phyloP scores from a whole-genome alignment of 1,140 invertebrate species.

The Drosophila paulistorum region DNA sequence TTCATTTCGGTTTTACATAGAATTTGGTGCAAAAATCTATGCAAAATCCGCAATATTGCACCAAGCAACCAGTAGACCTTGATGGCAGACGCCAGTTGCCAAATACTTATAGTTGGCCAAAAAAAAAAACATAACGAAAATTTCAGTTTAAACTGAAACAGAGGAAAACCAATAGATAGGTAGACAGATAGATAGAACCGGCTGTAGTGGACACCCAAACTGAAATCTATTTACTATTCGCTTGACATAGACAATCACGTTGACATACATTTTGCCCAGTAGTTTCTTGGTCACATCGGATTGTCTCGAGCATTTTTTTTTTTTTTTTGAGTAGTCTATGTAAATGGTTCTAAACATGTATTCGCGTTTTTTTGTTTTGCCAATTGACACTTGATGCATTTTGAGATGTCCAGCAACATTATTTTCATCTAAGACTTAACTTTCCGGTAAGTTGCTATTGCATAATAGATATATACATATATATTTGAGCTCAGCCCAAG shows the following conservation, averaged over 20 bases:
- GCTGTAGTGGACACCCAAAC: constrained; percentile 27
- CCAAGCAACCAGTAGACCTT: background rate
- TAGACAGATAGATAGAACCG: too few relatives aligned
- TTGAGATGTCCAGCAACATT: constrained; percentile 16
- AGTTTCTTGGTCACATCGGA: constrained; percentile 51
- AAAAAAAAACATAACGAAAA: background rate
- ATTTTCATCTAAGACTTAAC: constrained; percentile 16
- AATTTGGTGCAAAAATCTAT: constrained; percentile 31
- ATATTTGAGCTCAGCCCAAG: background rate
- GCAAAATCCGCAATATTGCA: background rate
- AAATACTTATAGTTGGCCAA: too few relatives aligned
- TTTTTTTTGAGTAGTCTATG: constrained; percentile 16
- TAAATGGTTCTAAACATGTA: constrained; percentile 36
- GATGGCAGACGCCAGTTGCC: background rate
- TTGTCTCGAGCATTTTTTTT: background rate
- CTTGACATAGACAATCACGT: constrained; percentile 58
- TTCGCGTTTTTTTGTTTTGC: constrained; percentile 21
- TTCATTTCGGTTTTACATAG: background rate
- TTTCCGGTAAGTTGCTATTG: constrained; percentile 45
- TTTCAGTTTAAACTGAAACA: constrained; percentile 22
- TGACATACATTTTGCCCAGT: constrained; percentile 59
- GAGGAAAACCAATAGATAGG: constrained; percentile 35
- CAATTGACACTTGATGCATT: constrained; percentile 35
- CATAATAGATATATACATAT: constrained; percentile 22
- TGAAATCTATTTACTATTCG: constrained; percentile 15